Conservation (phyloP, 2,797 vertebrate genomes). For the Furcifer pardalis region DNA sequence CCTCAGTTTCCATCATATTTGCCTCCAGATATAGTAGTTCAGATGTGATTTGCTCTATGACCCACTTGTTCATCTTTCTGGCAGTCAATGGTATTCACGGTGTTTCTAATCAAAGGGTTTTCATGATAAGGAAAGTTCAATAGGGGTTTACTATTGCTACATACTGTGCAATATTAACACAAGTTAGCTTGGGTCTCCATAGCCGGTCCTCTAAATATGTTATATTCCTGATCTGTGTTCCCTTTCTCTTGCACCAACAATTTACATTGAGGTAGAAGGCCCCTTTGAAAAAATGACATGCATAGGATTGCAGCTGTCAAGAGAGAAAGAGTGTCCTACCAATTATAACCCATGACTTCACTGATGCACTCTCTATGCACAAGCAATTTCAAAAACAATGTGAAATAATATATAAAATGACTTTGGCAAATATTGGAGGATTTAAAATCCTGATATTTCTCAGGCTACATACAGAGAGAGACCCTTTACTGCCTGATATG, state of each 20-base stretch:
- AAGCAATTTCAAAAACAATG: not conserved
- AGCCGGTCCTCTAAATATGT: not conserved
- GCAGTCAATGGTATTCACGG: too few species aligned
- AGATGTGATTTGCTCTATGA: too few species aligned
- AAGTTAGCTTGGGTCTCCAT: too few species aligned
- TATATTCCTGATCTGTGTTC: not conserved
- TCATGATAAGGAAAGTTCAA: too few species aligned
- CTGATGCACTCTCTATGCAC: too few species aligned
- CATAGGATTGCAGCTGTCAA: not conserved
- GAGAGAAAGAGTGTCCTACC: constrained; percentile 22
- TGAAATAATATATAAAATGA: not conserved
- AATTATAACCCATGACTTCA: constrained; percentile 34
- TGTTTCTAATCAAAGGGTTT: too few species aligned
- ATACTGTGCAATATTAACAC: too few species aligned
- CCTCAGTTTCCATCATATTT: too few species aligned
- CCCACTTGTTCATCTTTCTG: too few species aligned
- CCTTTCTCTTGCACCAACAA: not conserved
- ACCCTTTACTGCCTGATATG: too few species aligned
- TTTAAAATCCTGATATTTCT: not conserved
- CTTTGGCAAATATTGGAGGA: not conserved
- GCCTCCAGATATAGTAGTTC: too few species aligned
- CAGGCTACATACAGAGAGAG: not conserved
- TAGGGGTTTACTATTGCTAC: too few species aligned
- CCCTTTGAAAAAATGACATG: not conserved
- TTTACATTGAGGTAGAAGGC: not conserved